These are phyloP conservation scores for Xanthorhoe designata DNA, from an alignment of 2,888 invertebrate species.

Conservation along the genomic window DNA sequence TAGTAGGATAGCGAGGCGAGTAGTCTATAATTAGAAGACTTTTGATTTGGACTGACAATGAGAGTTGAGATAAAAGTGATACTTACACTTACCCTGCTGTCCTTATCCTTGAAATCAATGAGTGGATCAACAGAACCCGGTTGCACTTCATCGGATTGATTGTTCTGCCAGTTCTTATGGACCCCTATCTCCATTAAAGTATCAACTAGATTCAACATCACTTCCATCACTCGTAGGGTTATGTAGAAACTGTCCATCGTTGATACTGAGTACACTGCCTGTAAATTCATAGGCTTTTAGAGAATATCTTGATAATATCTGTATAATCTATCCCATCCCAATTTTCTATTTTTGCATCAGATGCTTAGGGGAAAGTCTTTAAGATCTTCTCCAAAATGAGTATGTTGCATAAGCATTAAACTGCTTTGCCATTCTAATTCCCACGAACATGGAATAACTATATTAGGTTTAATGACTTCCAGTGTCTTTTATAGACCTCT, in stretches of 20 bases:
- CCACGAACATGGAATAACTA: no score
- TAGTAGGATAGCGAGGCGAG: background rate
- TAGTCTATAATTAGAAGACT: no score
- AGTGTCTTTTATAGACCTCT: no score
- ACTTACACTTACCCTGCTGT: conserved; percentile 64
- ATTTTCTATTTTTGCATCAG: no score
- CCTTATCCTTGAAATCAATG: conserved; percentile 74
- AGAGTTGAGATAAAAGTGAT: background rate
- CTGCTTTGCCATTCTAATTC: no score
- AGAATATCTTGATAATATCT: no score
- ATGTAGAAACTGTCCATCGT: conserved; percentile 93
- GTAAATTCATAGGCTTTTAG: conserved; percentile 34
- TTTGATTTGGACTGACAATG: no score
- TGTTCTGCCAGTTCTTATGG: conserved; percentile 84
- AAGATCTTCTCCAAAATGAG: no score
- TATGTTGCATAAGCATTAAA: no score
- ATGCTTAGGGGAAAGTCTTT: no score
- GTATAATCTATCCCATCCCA: no score
- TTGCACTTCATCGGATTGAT: conserved; percentile 69
- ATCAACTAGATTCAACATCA: conserved; percentile 96
- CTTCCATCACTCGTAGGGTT: conserved; percentile 95
- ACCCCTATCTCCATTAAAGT: conserved; percentile 96
- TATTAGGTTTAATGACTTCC: no score
- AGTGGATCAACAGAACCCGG: conserved; percentile 70
- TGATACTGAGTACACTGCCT: conserved; percentile 95